Percentiles rank a stretch among this genome's conserved stretches.
phyloP scores from a whole-genome alignment of 2,113 vertebrate species.

The Tragelaphus strepsiceros region DNA sequence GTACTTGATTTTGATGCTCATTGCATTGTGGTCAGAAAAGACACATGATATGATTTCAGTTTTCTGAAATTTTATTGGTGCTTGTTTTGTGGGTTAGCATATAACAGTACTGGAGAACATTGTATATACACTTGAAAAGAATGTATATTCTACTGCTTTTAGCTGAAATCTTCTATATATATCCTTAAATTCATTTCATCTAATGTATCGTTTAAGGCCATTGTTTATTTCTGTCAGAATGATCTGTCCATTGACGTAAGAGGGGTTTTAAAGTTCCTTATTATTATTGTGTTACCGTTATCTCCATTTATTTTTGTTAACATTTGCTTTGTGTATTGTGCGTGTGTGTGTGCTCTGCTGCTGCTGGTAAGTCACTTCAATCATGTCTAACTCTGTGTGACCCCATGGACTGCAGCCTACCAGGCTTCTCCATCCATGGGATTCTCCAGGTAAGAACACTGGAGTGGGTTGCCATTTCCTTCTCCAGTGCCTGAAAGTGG shows the following conservation, averaged over 20 bases:
- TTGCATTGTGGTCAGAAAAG: background rate
- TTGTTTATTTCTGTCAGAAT: background rate
- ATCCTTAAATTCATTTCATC: background rate
- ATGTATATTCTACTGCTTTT: background rate
- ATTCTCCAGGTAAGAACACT: too few relatives aligned
- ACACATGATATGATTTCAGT: background rate
- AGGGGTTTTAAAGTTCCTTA: background rate
- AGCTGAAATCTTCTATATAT: background rate
- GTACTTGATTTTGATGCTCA: background rate
- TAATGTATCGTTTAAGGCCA: background rate
- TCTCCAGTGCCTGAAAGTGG: too few relatives aligned
- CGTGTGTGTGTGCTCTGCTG: accelerated
- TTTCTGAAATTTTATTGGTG: background rate
- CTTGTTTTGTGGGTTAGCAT: background rate
- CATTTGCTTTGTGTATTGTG: background rate
- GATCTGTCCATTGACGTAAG: background rate
- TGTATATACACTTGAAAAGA: background rate
- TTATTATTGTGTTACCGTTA: background rate
- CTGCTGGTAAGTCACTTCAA: background rate
- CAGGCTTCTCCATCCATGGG: too few relatives aligned
- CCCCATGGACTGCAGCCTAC: too few relatives aligned
- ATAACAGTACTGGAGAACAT: background rate
- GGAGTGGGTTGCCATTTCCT: too few relatives aligned
- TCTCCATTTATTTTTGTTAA: background rate
- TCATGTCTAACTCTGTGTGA: background rate